These are phyloP conservation scores for Campoplex capitator DNA, from an alignment of 2,888 invertebrate genomes.

Conservation along the genomic window DNA sequence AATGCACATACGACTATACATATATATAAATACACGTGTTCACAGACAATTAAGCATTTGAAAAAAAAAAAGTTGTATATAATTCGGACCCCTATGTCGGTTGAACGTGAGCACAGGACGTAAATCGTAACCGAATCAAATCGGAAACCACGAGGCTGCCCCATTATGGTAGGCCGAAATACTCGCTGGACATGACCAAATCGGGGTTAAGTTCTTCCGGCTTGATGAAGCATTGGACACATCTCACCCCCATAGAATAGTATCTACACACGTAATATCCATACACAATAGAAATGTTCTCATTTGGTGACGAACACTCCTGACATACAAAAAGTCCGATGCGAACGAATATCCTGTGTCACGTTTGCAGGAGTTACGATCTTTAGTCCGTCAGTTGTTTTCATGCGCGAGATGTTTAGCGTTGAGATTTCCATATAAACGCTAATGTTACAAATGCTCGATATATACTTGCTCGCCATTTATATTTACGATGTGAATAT, in stretches of 20 bases:
- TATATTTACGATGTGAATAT: slow-evolving; percentile 41
- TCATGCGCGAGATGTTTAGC: slow-evolving; percentile 8
- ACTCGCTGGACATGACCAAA: slow-evolving; percentile 74
- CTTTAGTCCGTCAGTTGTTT: background rate
- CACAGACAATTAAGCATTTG: slow-evolving; percentile 6
- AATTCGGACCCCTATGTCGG: background rate
- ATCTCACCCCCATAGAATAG: slow-evolving; percentile 42
- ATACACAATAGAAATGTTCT: slow-evolving; percentile 24
- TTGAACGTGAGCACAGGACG: slow-evolving; percentile 60
- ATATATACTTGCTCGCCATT: slow-evolving; percentile 35
- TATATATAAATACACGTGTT: background rate
- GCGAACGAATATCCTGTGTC: background rate
- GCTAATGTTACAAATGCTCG: slow-evolving; percentile 54
- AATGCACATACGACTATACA: background rate
- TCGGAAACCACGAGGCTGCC: slow-evolving; percentile 79
- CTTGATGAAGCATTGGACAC: slow-evolving; percentile 66
- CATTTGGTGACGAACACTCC: slow-evolving; percentile 21
- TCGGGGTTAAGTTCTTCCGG: slow-evolving; percentile 84
- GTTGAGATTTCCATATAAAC: slow-evolving; percentile 62
- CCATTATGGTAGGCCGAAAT: slow-evolving; percentile 70
- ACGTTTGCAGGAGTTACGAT: background rate
- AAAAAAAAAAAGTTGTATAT: slow-evolving; percentile 9
- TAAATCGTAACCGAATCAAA: slow-evolving; percentile 82
- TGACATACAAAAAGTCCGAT: background rate
- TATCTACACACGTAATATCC: background rate